These are phyloP conservation scores for Piprites chloris DNA, from an alignment of 2,113 vertebrate genomes.

Conservation along the genomic window DNA sequence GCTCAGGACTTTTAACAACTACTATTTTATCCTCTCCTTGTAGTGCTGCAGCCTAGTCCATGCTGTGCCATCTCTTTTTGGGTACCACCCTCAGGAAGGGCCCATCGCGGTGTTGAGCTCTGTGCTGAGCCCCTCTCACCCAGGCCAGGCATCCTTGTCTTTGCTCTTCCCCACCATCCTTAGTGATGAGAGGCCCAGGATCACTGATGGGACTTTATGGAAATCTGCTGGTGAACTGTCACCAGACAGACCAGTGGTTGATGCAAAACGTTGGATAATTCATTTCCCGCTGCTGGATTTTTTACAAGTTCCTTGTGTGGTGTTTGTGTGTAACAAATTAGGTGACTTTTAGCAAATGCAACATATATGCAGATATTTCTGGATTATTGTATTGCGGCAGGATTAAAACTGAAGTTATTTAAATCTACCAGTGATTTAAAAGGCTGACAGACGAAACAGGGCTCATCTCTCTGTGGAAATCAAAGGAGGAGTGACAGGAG, in stretches of 20 bases:
- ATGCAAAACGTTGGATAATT: background rate
- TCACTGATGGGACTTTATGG: background rate
- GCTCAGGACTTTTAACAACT: background rate
- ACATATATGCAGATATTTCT: background rate
- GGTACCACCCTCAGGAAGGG: background rate
- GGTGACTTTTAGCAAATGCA: background rate
- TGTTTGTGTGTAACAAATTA: background rate
- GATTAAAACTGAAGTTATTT: background rate
- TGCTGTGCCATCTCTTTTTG: background rate
- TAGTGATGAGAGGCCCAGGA: background rate
- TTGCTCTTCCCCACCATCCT: background rate
- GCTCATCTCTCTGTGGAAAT: background rate
- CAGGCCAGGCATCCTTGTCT: background rate
- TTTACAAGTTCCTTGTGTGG: background rate
- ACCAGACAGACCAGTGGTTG: background rate
- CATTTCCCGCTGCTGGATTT: background rate
- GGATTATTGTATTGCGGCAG: background rate
- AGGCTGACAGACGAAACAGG: background rate
- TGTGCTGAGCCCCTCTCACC: background rate
- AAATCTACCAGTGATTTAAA: background rate
- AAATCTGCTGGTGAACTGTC: background rate
- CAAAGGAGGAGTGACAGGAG: background rate
- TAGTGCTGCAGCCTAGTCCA: background rate
- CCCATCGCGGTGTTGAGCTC: background rate
- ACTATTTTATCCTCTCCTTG: background rate